Evolutionary conservation across 2,113 vertebrate species (phyloP).

Genomic region (Grammatotria lemairii): DNA sequence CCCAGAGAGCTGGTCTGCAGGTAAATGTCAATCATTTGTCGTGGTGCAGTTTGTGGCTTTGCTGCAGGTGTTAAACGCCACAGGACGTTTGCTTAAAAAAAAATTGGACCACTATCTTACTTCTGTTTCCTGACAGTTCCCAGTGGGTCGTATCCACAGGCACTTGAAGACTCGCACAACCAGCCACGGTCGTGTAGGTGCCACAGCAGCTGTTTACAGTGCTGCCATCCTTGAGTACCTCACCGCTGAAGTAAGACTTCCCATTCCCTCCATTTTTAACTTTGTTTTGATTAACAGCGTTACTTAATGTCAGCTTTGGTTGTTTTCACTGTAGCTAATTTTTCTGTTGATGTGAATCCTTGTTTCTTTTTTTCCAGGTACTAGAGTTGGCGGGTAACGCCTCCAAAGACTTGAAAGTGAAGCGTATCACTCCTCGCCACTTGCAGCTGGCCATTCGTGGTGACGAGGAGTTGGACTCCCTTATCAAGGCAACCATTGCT

Average conservation of each 20-base stretch:
- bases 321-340: neutral
- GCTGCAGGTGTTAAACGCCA: neutral
- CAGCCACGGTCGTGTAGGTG: conserved; percentile 94
- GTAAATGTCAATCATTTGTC: conserved; percentile 51
- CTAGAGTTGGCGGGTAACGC: conserved; percentile 97
- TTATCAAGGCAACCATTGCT: conserved; percentile 98
- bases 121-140: conserved; percentile 76
- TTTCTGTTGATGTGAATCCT: neutral
- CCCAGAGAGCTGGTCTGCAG: conserved; percentile 95
- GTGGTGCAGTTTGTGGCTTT: neutral
- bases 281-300: neutral
- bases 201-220: conserved; percentile 95
- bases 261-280: neutral
- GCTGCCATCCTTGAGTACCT: conserved; percentile 97
- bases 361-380: conserved; percentile 70
- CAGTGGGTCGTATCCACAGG: conserved; percentile 95
- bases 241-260: conserved; percentile 84
- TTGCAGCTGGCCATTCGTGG: conserved; percentile 96
- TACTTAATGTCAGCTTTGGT: neutral
- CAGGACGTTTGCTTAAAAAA: neutral
- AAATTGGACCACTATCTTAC: neutral
- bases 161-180: conserved; percentile 98
- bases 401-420: conserved; percentile 97
- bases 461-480: conserved; percentile 94
- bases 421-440: conserved; percentile 96